Percentiles rank a stretch among this genome's conserved stretches.
These are phyloP conservation scores for Megaceryle alcyon DNA, from an alignment of 2,797 vertebrate species.

Conservation along the genomic window DNA sequence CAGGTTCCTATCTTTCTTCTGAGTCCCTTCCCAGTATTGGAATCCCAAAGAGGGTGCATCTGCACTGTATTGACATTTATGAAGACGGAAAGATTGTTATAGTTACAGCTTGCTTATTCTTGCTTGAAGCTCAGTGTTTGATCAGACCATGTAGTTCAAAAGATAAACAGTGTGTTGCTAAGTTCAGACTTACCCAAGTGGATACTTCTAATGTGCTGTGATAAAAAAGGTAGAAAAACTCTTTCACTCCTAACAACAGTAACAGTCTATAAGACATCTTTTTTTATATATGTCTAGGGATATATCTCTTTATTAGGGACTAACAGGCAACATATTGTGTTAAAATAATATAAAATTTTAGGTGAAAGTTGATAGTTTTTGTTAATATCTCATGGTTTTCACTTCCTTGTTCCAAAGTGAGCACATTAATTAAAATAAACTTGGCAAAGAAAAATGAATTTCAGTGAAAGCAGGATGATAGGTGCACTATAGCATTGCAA, in stretches of 20 bases:
- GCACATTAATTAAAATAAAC: not conserved
- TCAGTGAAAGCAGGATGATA: not conserved
- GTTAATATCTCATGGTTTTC: fast-evolving
- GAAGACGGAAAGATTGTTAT: not conserved
- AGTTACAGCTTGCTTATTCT: not conserved
- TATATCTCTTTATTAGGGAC: not conserved
- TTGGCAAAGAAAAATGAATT: not conserved
- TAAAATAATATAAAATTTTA: not conserved
- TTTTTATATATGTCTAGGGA: not conserved
- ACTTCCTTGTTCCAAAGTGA: not conserved
- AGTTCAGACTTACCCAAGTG: not conserved
- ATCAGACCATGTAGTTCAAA: not conserved
- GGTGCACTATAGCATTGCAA: not conserved
- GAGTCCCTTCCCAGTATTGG: not conserved
- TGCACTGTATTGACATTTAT: not conserved
- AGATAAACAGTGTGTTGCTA: not conserved
- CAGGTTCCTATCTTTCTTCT: not conserved
- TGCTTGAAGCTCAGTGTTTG: conserved; percentile 1
- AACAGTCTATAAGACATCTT: not conserved
- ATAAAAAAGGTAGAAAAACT: not conserved
- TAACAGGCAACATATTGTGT: not conserved
- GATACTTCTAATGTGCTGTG: not conserved
- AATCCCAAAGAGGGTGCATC: not conserved
- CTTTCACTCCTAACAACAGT: not conserved
- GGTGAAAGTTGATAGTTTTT: not conserved